Evolutionary conservation across 1,140 invertebrate species (phyloP).

Genomic region (Leptinotarsa defecta): DNA sequence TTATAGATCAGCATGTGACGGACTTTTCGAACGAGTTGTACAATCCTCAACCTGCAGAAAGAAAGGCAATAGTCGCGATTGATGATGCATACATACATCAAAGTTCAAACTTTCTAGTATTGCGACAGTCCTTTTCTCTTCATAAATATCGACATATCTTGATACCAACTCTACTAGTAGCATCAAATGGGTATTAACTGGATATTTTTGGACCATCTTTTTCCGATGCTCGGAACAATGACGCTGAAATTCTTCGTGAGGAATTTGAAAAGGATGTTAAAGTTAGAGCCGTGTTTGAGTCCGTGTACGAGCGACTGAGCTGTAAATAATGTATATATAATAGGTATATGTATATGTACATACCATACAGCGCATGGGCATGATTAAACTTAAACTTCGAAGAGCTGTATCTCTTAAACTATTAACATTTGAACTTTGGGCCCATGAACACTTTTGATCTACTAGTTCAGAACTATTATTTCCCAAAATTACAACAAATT

Average conservation of each 20-base stretch:
- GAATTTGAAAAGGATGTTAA: neutral
- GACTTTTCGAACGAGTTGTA: neutral
- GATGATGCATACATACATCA: neutral
- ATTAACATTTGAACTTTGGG: no score
- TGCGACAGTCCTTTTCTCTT: constrained; percentile 1
- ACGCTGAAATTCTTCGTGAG: neutral
- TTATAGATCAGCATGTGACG: neutral
- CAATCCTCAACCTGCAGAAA: neutral
- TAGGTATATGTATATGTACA: no score
- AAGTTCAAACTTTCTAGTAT: neutral
- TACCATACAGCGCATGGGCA: no score
- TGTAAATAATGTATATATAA: no score
- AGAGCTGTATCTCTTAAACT: no score
- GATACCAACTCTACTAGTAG: neutral
- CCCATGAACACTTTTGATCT: no score
- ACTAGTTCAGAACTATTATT: no score
- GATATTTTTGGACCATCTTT: neutral
- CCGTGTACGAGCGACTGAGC: no score
- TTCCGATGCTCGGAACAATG: neutral
- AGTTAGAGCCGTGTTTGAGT: no score
- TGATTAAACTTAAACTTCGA: no score
- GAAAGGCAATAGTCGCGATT: neutral
- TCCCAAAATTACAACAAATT: no score
- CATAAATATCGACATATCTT: neutral
- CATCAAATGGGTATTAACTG: neutral